Evolutionary conservation across 2,113 vertebrate genomes (phyloP).

Genomic region (Daphoenositta chrysoptera): DNA sequence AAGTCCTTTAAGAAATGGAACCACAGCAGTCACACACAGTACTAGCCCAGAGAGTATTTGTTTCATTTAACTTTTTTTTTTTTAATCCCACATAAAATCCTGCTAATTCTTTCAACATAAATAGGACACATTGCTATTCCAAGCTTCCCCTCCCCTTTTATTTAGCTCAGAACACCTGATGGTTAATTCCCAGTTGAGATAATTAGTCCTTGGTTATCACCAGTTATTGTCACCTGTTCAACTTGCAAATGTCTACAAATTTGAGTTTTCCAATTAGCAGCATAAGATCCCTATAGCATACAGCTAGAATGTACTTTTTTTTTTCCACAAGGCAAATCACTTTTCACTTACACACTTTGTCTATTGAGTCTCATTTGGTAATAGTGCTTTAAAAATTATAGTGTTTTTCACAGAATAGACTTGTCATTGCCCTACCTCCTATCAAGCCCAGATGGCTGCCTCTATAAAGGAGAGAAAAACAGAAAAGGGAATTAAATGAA

Average conservation of each 20-base stretch:
- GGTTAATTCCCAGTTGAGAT: constrained; percentile 27
- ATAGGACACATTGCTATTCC: neutral
- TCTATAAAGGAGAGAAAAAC: constrained; percentile 17
- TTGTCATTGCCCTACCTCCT: constrained; percentile 38
- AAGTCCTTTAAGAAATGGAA: neutral
- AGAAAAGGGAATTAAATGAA: constrained; percentile 48
- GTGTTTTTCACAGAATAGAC: constrained; percentile 44
- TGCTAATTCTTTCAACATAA: neutral
- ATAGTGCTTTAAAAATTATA: constrained; percentile 50
- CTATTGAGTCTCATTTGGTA: constrained; percentile 46
- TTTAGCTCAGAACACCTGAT: constrained; percentile 28
- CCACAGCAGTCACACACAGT: neutral
- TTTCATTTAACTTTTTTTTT: neutral
- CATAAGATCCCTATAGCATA: neutral
- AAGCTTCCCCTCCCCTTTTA: neutral
- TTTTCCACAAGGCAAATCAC: constrained; percentile 17
- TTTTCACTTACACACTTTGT: constrained; percentile 42
- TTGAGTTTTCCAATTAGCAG: constrained; percentile 45
- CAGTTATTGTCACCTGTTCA: constrained; percentile 55
- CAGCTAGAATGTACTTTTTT: neutral
- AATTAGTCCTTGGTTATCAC: constrained; percentile 48
- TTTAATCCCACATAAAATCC: neutral
- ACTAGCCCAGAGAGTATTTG: neutral
- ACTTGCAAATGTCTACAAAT: constrained; percentile 35
- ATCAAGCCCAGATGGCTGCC: constrained; percentile 52